phyloP scores from a whole-genome alignment of 2,113 vertebrate genomes.

The Lepus timidus region DNA sequence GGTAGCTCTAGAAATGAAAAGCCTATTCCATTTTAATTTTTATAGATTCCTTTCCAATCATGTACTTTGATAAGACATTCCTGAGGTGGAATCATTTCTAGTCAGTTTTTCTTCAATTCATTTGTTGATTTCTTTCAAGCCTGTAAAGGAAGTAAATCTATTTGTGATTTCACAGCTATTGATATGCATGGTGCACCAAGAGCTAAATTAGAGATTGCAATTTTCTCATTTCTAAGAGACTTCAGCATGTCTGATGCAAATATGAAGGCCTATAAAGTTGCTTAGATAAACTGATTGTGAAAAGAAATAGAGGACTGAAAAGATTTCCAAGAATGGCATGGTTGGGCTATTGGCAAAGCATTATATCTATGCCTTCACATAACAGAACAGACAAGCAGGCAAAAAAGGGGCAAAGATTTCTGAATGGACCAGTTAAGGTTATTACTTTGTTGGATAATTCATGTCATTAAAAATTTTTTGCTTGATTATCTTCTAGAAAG shows the following conservation, averaged over 20 bases:
- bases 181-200: background rate
- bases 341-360: background rate
- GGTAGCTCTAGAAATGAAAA: constrained; percentile 27
- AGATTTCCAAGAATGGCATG: constrained; percentile 40
- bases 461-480: background rate
- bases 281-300: background rate
- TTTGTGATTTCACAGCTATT: constrained; percentile 53
- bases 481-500: constrained; percentile 31
- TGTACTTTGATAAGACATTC: constrained; percentile 46
- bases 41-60: constrained; percentile 33
- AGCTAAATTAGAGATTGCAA: constrained; percentile 41
- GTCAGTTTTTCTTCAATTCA: constrained; percentile 35
- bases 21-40: constrained; percentile 34
- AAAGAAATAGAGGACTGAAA: constrained; percentile 54
- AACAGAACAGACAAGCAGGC: constrained; percentile 4
- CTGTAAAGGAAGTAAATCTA: constrained; percentile 45
- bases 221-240: constrained; percentile 42
- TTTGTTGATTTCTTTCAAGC: constrained; percentile 44
- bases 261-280: constrained; percentile 38
- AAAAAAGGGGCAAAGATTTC: constrained; percentile 39
- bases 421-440: background rate
- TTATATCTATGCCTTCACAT: constrained; percentile 18
- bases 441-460: constrained; percentile 32
- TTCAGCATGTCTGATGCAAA: background rate
- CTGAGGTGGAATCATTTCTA: constrained; percentile 36